Evolutionary conservation across 2,888 invertebrate genomes (phyloP).

Genomic region (Drosophila trichaetosa): DNA sequence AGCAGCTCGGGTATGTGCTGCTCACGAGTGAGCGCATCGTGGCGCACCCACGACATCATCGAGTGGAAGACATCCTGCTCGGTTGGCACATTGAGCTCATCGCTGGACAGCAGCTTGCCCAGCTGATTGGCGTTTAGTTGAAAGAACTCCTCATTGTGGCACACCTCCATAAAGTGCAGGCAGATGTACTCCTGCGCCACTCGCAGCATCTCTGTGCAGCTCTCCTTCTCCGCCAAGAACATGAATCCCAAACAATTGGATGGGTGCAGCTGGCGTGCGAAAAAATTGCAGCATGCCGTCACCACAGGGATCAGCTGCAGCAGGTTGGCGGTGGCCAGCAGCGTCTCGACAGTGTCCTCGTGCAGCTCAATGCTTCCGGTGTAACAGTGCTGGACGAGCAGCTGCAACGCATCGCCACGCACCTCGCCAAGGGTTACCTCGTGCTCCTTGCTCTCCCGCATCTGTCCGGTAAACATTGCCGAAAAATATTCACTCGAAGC

Average conservation of each 20-base stretch:
- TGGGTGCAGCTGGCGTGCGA: slow-evolving; percentile 92
- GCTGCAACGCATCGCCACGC: slow-evolving; percentile 93
- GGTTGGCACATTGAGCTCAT: slow-evolving; percentile 95
- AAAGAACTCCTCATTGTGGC: slow-evolving; percentile 84
- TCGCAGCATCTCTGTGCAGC: too few species aligned
- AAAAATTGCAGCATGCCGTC: slow-evolving; percentile 94
- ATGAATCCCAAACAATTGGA: slow-evolving; percentile 96
- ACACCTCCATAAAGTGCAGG: slow-evolving; percentile 91
- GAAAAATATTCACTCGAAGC: slow-evolving; percentile 97
- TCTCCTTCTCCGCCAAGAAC: too few species aligned
- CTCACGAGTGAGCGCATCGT: slow-evolving; percentile 90
- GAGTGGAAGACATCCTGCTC: slow-evolving; percentile 96
- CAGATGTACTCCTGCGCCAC: slow-evolving; percentile 94
- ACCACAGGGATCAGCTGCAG: slow-evolving; percentile 94
- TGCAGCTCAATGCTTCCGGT: slow-evolving; percentile 91
- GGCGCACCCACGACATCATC: slow-evolving; percentile 94
- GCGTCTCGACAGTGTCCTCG: slow-evolving; percentile 95
- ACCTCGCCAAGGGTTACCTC: slow-evolving; percentile 94
- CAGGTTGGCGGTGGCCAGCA: slow-evolving; percentile 94
- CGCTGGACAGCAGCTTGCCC: slow-evolving; percentile 91
- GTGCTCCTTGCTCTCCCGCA: slow-evolving; percentile 92
- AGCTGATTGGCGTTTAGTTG: slow-evolving; percentile 90
- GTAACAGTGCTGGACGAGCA: slow-evolving; percentile 95
- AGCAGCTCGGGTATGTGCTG: slow-evolving; percentile 90
- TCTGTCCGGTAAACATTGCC: slow-evolving; percentile 96